phyloP scores from a whole-genome alignment of 1,140 invertebrate genomes.

The Aphidius gifuensis region DNA sequence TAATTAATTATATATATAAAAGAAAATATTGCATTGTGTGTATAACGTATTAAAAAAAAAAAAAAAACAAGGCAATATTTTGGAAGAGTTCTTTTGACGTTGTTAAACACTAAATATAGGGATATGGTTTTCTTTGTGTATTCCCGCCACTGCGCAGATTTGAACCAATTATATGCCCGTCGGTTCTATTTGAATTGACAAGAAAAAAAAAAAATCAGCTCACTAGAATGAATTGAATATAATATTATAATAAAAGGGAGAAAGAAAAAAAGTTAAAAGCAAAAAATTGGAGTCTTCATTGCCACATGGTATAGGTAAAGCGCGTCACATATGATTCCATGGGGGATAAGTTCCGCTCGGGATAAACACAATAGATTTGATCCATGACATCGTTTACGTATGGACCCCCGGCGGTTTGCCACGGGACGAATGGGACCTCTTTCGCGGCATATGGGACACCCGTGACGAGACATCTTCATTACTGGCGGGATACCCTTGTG shows the following conservation, averaged over 20 bases:
- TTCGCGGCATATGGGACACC: conserved; percentile 31
- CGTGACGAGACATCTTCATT: conserved; percentile 49
- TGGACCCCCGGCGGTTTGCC: conserved; percentile 41
- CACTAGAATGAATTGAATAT: background rate
- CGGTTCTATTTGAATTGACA: background rate
- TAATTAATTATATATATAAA: no score
- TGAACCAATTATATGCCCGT: conserved; percentile 9
- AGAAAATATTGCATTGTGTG: no score
- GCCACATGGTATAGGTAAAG: background rate
- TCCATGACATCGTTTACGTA: conserved; percentile 49
- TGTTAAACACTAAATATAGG: no score
- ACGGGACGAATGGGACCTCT: conserved; percentile 34
- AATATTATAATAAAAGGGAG: background rate
- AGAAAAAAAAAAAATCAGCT: no score
- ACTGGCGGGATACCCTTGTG: conserved; percentile 19
- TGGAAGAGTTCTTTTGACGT: no score
- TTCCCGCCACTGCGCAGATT: conserved; percentile 4
- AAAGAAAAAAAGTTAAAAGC: conserved; percentile 3
- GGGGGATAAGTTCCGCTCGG: conserved; percentile 37
- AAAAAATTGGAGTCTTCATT: conserved; percentile 2
- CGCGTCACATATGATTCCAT: conserved; percentile 30
- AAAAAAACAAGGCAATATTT: no score
- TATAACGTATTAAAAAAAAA: no score
- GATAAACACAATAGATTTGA: conserved; percentile 27
- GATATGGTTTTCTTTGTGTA: no score